These are phyloP conservation scores for Drosophila suzukii DNA, from an alignment of 1,140 invertebrate genomes.

Conservation along the genomic window DNA sequence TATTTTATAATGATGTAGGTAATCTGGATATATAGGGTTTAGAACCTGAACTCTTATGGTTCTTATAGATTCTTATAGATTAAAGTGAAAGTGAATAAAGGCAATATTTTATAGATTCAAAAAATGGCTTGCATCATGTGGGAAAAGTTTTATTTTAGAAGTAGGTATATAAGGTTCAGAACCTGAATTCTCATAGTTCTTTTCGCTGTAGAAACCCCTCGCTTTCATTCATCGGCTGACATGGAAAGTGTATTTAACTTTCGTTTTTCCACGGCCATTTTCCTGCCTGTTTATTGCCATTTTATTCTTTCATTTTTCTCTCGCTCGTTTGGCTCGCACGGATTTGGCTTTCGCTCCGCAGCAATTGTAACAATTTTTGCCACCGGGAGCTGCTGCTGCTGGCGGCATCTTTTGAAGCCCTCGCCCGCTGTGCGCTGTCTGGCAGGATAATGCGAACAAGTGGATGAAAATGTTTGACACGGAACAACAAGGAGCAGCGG, in stretches of 20 bases:
- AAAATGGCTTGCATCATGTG: too few relatives aligned
- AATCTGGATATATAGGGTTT: too few relatives aligned
- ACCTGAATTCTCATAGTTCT: too few relatives aligned
- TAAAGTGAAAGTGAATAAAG: too few relatives aligned
- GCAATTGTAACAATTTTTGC: conserved; percentile 46
- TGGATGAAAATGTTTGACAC: conserved; percentile 82
- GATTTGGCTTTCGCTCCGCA: conserved; percentile 45
- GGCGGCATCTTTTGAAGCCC: conserved; percentile 67
- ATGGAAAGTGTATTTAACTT: conserved; percentile 3
- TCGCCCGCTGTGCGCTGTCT: conserved; percentile 58
- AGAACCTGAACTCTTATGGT: too few relatives aligned
- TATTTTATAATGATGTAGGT: too few relatives aligned
- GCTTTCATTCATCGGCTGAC: not conserved
- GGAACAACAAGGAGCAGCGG: conserved; percentile 43
- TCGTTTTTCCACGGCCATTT: conserved; percentile 27
- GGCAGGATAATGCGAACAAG: conserved; percentile 75
- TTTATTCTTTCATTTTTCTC: conserved; percentile 39
- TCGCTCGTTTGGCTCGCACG: conserved; percentile 29
- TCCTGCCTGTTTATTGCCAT: conserved; percentile 38
- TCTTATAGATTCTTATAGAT: too few relatives aligned
- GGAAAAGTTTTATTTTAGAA: too few relatives aligned
- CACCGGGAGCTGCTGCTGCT: conserved; percentile 10
- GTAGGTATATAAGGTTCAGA: too few relatives aligned
- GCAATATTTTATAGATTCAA: too few relatives aligned
- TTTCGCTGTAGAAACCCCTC: too few relatives aligned